phyloP scores from a whole-genome alignment of 1,140 invertebrate species.

The Paraescarpia echinospica region DNA sequence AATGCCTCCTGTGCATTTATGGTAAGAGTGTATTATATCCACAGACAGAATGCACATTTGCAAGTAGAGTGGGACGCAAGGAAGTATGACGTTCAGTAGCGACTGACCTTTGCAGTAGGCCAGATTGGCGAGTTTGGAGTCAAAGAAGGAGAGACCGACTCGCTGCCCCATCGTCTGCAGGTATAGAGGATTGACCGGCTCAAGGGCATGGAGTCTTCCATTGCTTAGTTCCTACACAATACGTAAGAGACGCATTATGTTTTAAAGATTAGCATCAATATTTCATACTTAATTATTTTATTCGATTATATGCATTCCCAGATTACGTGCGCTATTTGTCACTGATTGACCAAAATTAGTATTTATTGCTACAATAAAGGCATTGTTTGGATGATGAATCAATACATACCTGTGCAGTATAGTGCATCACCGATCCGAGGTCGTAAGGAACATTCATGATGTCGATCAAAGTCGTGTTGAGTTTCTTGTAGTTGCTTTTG shows the following conservation, averaged over 20 bases:
- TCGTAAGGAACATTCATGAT: not conserved
- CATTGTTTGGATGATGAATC: not conserved
- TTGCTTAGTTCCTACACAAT: not conserved
- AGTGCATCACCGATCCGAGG: conserved; percentile 19
- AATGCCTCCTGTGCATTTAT: too few relatives aligned
- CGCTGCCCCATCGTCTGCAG: conserved; percentile 46
- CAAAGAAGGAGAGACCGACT: conserved; percentile 47
- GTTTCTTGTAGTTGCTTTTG: conserved; percentile 96
- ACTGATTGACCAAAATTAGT: not conserved
- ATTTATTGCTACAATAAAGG: not conserved
- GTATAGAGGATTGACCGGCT: conserved; percentile 35
- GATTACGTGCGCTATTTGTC: too few relatives aligned
- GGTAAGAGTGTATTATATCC: too few relatives aligned
- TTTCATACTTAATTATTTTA: too few relatives aligned
- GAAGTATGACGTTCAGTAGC: not conserved
- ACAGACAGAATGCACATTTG: not conserved
- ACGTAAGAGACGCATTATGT: not conserved
- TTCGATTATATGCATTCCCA: too few relatives aligned
- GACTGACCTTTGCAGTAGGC: conserved; percentile 48
- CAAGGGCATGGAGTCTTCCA: conserved; percentile 27
- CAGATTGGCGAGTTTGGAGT: conserved; percentile 49
- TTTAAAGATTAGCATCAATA: too few relatives aligned
- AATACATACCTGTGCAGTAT: conserved; percentile 32
- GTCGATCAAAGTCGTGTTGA: conserved; percentile 68
- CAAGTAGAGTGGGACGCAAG: not conserved